A percentile compares a stretch with the other conserved stretches of the same genome.
These are phyloP conservation scores for Cremastinae sp. DNA, from an alignment of 2,888 invertebrate genomes.

Conservation along the genomic window DNA sequence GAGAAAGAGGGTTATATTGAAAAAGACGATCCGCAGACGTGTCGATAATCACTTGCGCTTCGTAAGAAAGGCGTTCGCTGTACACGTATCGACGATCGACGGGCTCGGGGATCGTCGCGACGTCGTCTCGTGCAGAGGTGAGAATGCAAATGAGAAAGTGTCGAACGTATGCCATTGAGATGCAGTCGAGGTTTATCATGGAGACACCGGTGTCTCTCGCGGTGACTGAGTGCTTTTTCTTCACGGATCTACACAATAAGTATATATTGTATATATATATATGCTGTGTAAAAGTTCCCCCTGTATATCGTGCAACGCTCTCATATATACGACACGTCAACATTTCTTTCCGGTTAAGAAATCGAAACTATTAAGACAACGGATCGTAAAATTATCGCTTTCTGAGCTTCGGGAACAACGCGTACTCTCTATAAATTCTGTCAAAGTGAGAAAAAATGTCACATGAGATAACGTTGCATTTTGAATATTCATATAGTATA, in stretches of 20 bases:
- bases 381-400: slow-evolving; percentile 34
- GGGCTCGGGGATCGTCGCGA: slow-evolving; percentile 56
- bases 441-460: slow-evolving; percentile 45
- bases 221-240: slow-evolving; percentile 69
- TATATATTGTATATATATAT: slow-evolving; percentile 18
- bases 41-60: slow-evolving; percentile 28
- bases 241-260: slow-evolving; percentile 4
- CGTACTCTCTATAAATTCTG: slow-evolving; percentile 25
- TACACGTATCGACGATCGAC: slow-evolving; percentile 40
- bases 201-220: slow-evolving; percentile 67
- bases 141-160: slow-evolving; percentile 71
- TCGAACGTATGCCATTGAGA: slow-evolving; percentile 70
- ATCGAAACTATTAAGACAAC: slow-evolving; percentile 69
- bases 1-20: no score
- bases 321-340: neutral
- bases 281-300: neutral
- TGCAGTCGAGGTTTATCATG: slow-evolving; percentile 71
- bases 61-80: slow-evolving; percentile 23
- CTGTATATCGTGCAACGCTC: no score
- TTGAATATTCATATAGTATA: slow-evolving; percentile 51
- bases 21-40: neutral
- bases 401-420: neutral
- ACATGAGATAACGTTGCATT: slow-evolving; percentile 7
- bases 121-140: slow-evolving; percentile 64
- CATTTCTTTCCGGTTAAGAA: slow-evolving; percentile 65